These are phyloP conservation scores for Chaetops frenatus DNA, from an alignment of 2,113 vertebrate genomes.

Conservation along the genomic window DNA sequence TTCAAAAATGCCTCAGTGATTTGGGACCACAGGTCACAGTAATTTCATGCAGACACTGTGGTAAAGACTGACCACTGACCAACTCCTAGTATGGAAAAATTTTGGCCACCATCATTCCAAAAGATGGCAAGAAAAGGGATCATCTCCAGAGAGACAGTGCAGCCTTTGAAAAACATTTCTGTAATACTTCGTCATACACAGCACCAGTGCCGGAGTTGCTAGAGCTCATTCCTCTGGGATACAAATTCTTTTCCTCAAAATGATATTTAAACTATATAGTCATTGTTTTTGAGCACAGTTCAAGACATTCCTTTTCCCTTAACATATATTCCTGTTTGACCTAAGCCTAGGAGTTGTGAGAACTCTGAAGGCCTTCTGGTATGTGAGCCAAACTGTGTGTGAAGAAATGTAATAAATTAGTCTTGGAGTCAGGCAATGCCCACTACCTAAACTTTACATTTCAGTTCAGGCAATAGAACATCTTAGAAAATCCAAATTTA, in stretches of 20 bases:
- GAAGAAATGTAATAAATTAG: neutral
- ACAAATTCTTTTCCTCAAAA: neutral
- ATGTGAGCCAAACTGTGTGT: neutral
- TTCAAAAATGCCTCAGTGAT: neutral
- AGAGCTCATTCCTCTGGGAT: slow-evolving; percentile 20
- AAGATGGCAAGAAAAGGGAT: neutral
- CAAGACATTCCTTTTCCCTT: slow-evolving; percentile 29
- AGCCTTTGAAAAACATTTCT: slow-evolving; percentile 36
- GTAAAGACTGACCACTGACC: slow-evolving; percentile 2
- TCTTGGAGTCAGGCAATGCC: neutral
- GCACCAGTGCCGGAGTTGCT: neutral
- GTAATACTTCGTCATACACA: slow-evolving; percentile 11
- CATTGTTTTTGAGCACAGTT: slow-evolving; percentile 3
- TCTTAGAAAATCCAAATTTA: neutral
- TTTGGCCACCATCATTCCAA: neutral
- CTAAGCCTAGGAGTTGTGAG: neutral
- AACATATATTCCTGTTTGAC: neutral
- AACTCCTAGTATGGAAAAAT: neutral
- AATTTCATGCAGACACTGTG: neutral
- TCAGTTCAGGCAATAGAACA: neutral
- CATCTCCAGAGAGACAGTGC: neutral
- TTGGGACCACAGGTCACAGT: neutral
- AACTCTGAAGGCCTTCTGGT: neutral
- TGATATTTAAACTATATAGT: neutral
- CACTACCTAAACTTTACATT: neutral